Evolutionary conservation across 2,113 vertebrate species (phyloP).

Genomic region (Pyxicephalus adspersus): DNA sequence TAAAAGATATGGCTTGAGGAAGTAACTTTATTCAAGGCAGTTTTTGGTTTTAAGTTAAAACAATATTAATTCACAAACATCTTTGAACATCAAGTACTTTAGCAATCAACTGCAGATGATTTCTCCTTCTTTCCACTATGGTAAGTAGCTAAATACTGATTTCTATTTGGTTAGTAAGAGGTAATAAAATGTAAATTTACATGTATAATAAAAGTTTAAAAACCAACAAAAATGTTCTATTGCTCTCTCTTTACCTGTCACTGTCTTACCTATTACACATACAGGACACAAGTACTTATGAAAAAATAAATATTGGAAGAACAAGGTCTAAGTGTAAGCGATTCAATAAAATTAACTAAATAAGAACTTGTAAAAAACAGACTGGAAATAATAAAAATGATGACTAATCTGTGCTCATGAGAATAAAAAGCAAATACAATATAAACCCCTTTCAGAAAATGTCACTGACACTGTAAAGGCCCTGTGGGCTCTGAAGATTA

Average conservation of each 20-base stretch:
- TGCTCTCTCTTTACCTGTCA: background rate
- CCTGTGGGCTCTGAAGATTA: constrained; percentile 60
- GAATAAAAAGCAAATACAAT: constrained; percentile 52
- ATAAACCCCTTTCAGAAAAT: constrained; percentile 52
- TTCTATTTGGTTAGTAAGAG: too few species aligned
- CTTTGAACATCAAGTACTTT: too few species aligned
- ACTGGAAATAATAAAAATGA: constrained; percentile 49
- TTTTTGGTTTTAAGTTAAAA: too few species aligned
- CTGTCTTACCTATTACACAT: background rate
- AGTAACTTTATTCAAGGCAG: too few species aligned
- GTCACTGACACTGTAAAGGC: constrained; percentile 52
- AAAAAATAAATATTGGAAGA: background rate
- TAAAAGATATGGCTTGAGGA: too few species aligned
- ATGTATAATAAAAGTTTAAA: too few species aligned
- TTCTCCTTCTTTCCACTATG: too few species aligned
- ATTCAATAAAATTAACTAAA: constrained; percentile 33
- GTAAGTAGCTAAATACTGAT: too few species aligned
- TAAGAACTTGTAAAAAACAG: constrained; percentile 31
- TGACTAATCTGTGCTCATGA: constrained; percentile 28
- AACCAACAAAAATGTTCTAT: too few species aligned
- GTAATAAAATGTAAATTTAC: too few species aligned
- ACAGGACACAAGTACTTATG: background rate
- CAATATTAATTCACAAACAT: too few species aligned
- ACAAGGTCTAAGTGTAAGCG: background rate
- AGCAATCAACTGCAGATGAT: too few species aligned